These are phyloP conservation scores for Mirounga angustirostris DNA, from an alignment of 2,113 vertebrate species.

Conservation along the genomic window DNA sequence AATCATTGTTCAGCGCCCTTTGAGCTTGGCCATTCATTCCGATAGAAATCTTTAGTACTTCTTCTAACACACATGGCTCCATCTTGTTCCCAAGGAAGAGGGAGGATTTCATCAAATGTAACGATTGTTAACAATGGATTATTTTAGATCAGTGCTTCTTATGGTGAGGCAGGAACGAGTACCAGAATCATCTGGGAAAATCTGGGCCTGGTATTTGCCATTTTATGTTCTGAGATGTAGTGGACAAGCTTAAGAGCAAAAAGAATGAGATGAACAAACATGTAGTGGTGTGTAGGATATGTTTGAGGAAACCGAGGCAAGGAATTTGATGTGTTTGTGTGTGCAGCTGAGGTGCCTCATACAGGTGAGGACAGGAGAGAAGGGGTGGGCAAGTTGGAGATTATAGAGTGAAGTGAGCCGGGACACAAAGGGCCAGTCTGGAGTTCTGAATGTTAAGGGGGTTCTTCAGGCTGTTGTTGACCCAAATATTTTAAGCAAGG, in stretches of 20 bases:
- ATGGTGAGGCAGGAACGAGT: neutral
- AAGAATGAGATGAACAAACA: neutral
- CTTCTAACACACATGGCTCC: neutral
- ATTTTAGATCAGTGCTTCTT: neutral
- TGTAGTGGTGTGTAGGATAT: neutral
- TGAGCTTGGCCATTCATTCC: neutral
- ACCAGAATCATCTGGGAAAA: neutral
- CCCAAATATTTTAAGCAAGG: slow-evolving; percentile 28
- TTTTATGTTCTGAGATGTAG: neutral
- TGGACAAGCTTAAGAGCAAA: neutral
- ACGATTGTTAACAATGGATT: neutral
- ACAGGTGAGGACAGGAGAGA: neutral
- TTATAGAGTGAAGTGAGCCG: neutral
- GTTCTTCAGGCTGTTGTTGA: neutral
- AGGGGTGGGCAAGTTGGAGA: neutral
- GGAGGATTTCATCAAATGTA: neutral
- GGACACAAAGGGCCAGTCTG: neutral
- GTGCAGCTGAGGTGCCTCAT: neutral
- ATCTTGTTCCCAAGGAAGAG: neutral
- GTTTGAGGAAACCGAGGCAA: neutral
- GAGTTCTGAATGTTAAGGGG: neutral
- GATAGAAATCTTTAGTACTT: neutral
- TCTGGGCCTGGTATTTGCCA: neutral
- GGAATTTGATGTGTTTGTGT: neutral
- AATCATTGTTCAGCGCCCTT: neutral